Conservation (phyloP, 2,113 vertebrate species). For the Python bivittatus region DNA sequence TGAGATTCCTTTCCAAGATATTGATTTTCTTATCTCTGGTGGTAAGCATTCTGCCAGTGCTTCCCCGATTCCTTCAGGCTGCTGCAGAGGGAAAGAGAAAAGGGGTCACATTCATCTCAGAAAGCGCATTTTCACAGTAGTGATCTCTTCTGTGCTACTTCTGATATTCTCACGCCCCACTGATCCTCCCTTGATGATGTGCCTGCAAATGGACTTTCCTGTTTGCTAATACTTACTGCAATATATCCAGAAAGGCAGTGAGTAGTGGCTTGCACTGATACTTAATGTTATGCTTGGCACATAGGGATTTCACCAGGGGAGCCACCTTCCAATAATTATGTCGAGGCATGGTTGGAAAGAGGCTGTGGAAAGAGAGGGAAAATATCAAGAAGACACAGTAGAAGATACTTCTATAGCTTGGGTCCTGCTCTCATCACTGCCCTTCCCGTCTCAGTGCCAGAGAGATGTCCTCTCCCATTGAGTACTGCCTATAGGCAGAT, state of each 20-base stretch:
- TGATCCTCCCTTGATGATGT: neutral
- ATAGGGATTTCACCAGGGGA: slow-evolving; percentile 76
- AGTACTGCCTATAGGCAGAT: neutral
- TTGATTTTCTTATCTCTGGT: neutral
- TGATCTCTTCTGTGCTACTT: neutral
- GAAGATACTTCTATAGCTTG: neutral
- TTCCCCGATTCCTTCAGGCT: slow-evolving; percentile 14
- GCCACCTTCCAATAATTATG: slow-evolving; percentile 79
- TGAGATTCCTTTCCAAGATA: neutral
- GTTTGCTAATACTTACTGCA: slow-evolving; percentile 63
- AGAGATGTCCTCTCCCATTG: neutral
- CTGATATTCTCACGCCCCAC: neutral
- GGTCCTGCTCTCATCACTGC: neutral
- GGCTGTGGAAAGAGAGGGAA: slow-evolving; percentile 49
- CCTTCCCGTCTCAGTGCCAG: neutral
- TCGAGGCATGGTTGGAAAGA: slow-evolving; percentile 77
- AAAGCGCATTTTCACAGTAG: neutral
- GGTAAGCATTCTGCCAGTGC: slow-evolving; percentile 12
- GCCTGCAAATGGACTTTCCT: neutral
- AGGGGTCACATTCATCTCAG: neutral
- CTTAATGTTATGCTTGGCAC: slow-evolving; percentile 70
- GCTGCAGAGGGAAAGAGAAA: neutral
- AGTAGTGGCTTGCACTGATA: slow-evolving; percentile 75
- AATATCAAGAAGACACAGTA: neutral
- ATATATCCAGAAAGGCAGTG: slow-evolving; percentile 72